phyloP scores from a whole-genome alignment of 2,888 invertebrate genomes.

The Drosophila melanosoma region DNA sequence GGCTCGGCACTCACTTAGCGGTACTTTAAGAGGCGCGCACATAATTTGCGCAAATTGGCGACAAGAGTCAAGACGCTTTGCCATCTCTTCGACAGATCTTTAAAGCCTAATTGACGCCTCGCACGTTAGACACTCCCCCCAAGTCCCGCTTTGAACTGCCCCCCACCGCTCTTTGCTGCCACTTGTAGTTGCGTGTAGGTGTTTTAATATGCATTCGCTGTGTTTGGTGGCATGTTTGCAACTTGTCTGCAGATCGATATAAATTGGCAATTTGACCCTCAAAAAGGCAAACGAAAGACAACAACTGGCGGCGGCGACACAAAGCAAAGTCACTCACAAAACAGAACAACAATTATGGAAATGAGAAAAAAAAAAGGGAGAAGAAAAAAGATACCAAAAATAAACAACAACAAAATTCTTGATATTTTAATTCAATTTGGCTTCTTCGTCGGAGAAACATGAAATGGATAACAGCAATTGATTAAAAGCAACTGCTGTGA shows the following conservation, averaged over 20 bases:
- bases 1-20: slow-evolving; percentile 73
- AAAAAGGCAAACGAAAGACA: slow-evolving; percentile 61
- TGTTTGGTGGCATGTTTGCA: slow-evolving; percentile 25
- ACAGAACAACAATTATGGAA: slow-evolving; percentile 70
- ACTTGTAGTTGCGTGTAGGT: slow-evolving; percentile 40
- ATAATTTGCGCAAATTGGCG: slow-evolving; percentile 81
- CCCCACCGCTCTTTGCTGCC: background rate
- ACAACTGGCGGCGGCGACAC: slow-evolving; percentile 43
- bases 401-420: slow-evolving; percentile 43
- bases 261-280: slow-evolving; percentile 80
- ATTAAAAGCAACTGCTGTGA: slow-evolving; percentile 4
- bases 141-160: slow-evolving; percentile 30
- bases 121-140: slow-evolving; percentile 44
- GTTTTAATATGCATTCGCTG: slow-evolving; percentile 41
- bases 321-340: slow-evolving; percentile 46
- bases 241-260: slow-evolving; percentile 65
- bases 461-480: slow-evolving; percentile 50
- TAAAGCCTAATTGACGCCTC: slow-evolving; percentile 74
- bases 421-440: slow-evolving; percentile 74
- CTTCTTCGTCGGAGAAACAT: slow-evolving; percentile 40
- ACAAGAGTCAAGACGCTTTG: slow-evolving; percentile 57
- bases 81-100: slow-evolving; percentile 60
- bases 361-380: slow-evolving; percentile 41
- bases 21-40: slow-evolving; percentile 76
- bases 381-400: slow-evolving; percentile 38